Percentiles rank a stretch among this genome's conserved stretches.
Conservation (phyloP, 64 coral and sea anemone species). For the Astreopora myriophthalma region DNA sequence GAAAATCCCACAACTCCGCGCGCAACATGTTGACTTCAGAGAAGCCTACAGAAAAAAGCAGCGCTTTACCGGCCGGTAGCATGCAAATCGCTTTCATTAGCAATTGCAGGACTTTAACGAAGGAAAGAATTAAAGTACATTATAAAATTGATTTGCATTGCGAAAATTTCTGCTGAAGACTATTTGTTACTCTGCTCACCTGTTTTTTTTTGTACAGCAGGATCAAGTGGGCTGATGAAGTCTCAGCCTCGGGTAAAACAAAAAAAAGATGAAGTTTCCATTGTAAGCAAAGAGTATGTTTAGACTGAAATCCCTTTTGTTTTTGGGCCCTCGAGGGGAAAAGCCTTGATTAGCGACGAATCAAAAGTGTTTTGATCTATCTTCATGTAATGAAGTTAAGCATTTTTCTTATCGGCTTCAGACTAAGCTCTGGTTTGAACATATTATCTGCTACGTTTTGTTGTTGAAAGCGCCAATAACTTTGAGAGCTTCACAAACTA, state of each 20-base stretch:
- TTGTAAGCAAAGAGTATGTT: neutral
- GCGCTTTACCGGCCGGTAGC: too few relatives aligned
- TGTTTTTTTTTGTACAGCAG: too few relatives aligned
- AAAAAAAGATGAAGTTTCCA: neutral
- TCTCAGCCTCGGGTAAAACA: neutral
- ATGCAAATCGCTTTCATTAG: neutral
- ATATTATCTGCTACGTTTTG: neutral
- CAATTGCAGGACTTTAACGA: neutral
- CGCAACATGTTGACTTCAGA: too few relatives aligned
- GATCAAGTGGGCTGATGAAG: too few relatives aligned
- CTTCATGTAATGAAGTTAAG: neutral
- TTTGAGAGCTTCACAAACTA: neutral
- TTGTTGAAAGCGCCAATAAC: constrained; percentile 7
- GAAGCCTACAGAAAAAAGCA: too few relatives aligned
- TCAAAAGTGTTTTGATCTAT: neutral
- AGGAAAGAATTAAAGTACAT: neutral
- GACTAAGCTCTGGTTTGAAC: neutral
- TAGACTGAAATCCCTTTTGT: neutral
- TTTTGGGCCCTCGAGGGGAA: neutral
- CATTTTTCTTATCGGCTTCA: neutral
- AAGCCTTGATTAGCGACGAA: neutral
- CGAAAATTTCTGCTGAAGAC: neutral
- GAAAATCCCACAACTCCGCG: too few relatives aligned
- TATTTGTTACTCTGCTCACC: neutral
- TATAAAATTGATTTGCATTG: neutral